Percentiles rank a stretch among this genome's conserved stretches.
Conservation (phyloP, 2,797 vertebrate species). For the Anas bahamensis region DNA sequence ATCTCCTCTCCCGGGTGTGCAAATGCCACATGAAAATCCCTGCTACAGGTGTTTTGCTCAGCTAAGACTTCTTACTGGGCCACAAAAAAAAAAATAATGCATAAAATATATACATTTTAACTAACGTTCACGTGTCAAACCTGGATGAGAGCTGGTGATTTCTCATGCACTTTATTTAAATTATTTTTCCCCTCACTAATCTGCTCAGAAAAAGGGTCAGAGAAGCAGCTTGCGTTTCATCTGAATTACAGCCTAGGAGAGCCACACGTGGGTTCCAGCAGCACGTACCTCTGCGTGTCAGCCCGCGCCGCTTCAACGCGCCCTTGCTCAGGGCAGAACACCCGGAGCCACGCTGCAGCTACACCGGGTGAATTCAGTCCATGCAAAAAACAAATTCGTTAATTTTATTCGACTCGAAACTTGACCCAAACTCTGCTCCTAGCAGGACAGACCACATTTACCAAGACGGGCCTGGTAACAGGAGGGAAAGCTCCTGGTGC, state of each 20-base stretch:
- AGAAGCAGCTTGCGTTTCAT: rapidly evolving
- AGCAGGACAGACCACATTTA: background rate
- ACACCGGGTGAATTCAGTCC: background rate
- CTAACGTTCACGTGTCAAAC: rapidly evolving
- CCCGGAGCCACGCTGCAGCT: background rate
- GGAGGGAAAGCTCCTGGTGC: background rate
- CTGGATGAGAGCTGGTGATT: rapidly evolving
- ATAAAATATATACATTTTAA: rapidly evolving
- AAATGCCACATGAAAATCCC: rapidly evolving
- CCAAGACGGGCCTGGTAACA: background rate
- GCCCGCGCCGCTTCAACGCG: rapidly evolving
- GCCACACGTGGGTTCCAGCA: background rate
- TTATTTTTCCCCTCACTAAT: rapidly evolving
- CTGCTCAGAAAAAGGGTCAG: background rate
- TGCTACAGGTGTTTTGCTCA: rapidly evolving
- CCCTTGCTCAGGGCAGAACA: background rate
- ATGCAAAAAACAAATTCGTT: background rate
- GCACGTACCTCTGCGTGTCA: rapidly evolving
- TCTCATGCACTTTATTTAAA: rapidly evolving
- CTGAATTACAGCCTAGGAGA: rapidly evolving
- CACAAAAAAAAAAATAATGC: background rate
- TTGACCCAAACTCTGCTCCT: background rate
- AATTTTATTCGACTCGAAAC: background rate
- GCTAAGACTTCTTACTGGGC: background rate
- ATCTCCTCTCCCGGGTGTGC: background rate